Evolutionary conservation across 2,888 invertebrate genomes (phyloP).

Genomic region (Cordylochernes scorpioides): DNA sequence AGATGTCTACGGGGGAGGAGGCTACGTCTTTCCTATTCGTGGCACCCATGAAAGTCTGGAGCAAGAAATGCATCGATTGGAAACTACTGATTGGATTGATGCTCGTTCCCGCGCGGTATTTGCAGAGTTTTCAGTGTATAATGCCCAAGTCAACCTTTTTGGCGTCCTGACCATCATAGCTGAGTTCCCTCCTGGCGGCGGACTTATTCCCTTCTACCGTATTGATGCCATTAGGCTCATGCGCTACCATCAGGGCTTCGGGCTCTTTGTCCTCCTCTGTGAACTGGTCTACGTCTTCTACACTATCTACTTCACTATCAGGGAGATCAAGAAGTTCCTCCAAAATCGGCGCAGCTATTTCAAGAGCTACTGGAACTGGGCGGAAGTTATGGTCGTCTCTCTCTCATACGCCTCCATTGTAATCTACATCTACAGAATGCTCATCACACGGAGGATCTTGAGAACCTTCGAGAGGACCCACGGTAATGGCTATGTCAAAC

Average conservation of each 20-base stretch:
- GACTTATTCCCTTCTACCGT: slow-evolving; percentile 16
- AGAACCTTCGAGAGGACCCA: slow-evolving; percentile 22
- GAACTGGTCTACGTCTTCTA: slow-evolving; percentile 23
- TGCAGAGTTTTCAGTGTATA: slow-evolving; percentile 29
- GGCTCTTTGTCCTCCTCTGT: slow-evolving; percentile 22
- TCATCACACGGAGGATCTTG: slow-evolving; percentile 20
- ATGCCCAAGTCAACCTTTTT: slow-evolving; percentile 22
- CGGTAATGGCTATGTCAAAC: slow-evolving; percentile 21
- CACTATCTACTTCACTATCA: slow-evolving; percentile 22
- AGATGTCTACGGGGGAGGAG: slow-evolving; percentile 25
- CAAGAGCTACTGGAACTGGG: slow-evolving; percentile 23
- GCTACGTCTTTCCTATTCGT: slow-evolving; percentile 23
- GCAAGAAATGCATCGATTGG: slow-evolving; percentile 19
- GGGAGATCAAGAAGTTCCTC: slow-evolving; percentile 19
- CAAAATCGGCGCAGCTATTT: slow-evolving; percentile 21
- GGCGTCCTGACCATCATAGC: slow-evolving; percentile 16
- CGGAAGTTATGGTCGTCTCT: slow-evolving; percentile 22
- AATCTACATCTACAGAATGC: slow-evolving; percentile 22
- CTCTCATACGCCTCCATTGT: slow-evolving; percentile 22
- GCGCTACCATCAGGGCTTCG: slow-evolving; percentile 23
- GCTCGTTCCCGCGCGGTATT: slow-evolving; percentile 26
- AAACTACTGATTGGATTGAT: slow-evolving; percentile 25
- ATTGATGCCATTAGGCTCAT: slow-evolving; percentile 17
- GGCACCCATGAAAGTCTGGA: slow-evolving; percentile 16
- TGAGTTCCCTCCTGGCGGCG: slow-evolving; percentile 18